A percentile compares a stretch with the other conserved stretches of the same genome.
These are phyloP conservation scores for Mus minutoides DNA, from an alignment of 2,797 vertebrate species.

Conservation along the genomic window DNA sequence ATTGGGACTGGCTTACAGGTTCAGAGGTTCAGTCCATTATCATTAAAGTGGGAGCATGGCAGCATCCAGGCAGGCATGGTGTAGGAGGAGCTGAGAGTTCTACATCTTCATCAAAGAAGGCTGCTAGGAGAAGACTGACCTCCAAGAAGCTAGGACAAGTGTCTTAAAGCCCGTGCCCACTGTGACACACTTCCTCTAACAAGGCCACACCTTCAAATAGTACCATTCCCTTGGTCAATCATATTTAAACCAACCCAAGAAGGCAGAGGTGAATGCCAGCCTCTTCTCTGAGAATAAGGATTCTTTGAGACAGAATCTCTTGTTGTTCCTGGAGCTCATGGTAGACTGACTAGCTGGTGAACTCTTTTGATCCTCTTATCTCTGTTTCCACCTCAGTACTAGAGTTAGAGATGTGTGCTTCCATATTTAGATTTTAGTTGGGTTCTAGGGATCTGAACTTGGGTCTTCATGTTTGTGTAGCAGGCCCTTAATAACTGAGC, in stretches of 20 bases:
- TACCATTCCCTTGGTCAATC: too few relatives aligned
- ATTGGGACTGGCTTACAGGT: neutral
- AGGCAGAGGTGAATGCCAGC: neutral
- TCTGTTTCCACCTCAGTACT: neutral
- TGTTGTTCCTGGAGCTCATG: neutral
- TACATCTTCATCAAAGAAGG: neutral
- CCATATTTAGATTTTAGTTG: neutral
- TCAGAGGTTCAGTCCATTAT: neutral
- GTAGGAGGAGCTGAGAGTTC: neutral
- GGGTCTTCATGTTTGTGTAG: neutral
- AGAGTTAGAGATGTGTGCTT: neutral
- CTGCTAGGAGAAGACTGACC: too few relatives aligned
- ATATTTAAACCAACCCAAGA: neutral
- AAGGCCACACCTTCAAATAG: too few relatives aligned
- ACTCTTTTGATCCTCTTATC: too few relatives aligned
- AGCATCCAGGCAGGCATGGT: neutral
- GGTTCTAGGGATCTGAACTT: neutral
- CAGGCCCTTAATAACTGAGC: neutral
- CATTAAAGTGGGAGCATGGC: neutral
- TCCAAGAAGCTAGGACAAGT: too few relatives aligned
- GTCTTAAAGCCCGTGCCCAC: too few relatives aligned
- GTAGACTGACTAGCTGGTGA: neutral
- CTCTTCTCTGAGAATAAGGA: neutral
- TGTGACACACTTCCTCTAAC: too few relatives aligned
- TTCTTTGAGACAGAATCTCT: neutral